Percentiles rank a stretch among this genome's conserved stretches.
Evolutionary conservation across 2,113 vertebrate species (phyloP).

Genomic region (Haemorhous mexicanus): DNA sequence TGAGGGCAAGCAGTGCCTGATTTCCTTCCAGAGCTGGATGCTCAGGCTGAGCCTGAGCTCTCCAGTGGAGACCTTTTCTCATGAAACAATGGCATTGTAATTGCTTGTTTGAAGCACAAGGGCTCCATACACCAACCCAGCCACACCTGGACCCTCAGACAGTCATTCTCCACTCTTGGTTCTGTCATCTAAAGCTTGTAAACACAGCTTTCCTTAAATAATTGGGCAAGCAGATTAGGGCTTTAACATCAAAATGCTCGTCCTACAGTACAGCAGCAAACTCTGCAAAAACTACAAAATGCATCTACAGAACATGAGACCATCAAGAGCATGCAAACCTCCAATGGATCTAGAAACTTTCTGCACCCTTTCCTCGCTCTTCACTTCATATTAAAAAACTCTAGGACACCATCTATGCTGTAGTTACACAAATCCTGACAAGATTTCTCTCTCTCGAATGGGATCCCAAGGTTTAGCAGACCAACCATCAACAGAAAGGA

Average conservation of each 20-base stretch:
- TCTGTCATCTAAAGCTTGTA: neutral
- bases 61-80: neutral
- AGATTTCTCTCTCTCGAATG: too few species aligned
- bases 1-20: neutral
- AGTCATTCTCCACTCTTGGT: neutral
- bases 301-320: neutral
- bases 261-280: neutral
- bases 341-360: neutral
- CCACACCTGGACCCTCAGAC: neutral
- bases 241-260: neutral
- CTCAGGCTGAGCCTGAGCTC: neutral
- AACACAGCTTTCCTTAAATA: neutral
- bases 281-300: neutral
- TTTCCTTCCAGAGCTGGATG: neutral
- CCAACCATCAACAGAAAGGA: neutral
- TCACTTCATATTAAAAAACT: neutral
- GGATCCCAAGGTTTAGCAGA: neutral
- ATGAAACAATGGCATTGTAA: neutral
- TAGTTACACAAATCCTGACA: neutral
- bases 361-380: neutral
- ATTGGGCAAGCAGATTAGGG: neutral
- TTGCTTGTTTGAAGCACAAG: neutral
- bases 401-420: rapidly evolving
- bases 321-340: neutral
- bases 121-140: neutral